These are phyloP conservation scores for Anas bernieri DNA, from an alignment of 2,797 vertebrate genomes.

Conservation along the genomic window DNA sequence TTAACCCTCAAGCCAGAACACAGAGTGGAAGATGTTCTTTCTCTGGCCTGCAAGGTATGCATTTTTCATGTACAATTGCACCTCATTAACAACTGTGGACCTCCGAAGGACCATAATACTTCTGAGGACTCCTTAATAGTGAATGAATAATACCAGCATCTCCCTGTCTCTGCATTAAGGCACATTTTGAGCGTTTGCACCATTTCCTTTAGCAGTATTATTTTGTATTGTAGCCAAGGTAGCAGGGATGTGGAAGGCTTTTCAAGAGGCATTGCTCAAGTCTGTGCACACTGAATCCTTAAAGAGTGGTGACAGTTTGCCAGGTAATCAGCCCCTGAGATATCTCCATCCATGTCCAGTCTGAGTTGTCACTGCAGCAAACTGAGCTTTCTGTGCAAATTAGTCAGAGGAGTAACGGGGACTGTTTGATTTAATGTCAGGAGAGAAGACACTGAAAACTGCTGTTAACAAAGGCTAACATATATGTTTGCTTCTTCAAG, in stretches of 20 bases:
- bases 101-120: rapidly evolving
- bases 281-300: rapidly evolving
- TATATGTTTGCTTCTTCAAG: not conserved
- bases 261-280: not conserved
- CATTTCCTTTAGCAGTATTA: not conserved
- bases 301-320: not conserved
- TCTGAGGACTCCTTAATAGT: not conserved
- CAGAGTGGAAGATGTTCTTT: constrained; percentile 85
- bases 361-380: not conserved
- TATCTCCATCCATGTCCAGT: not conserved
- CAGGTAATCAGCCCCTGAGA: not conserved
- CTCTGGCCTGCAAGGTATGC: constrained; percentile 89
- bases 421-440: not conserved
- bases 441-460: not conserved
- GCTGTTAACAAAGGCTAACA: not conserved
- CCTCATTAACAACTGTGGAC: not conserved
- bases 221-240: not conserved
- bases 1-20: constrained; percentile 85
- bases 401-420: not conserved
- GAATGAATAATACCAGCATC: not conserved
- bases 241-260: not conserved
- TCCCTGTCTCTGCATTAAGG: not conserved
- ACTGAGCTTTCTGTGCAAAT: not conserved
- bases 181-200: not conserved
- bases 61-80: not conserved